These are phyloP conservation scores for Brachionus manjavacas DNA, from an alignment of 1,140 invertebrate species.

Conservation along the genomic window DNA sequence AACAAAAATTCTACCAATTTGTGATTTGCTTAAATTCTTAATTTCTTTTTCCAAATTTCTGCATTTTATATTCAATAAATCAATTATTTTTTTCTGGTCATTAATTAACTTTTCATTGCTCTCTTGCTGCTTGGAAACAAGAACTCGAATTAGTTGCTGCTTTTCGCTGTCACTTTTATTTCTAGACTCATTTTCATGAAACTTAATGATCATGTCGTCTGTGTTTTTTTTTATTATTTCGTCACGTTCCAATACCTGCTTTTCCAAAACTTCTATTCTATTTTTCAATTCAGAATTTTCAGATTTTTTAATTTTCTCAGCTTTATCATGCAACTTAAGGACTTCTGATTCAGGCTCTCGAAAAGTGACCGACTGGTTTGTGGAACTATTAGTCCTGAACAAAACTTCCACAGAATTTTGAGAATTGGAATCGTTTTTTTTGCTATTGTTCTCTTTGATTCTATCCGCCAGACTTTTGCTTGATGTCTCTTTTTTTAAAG, in stretches of 20 bases:
- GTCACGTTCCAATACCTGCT: not conserved
- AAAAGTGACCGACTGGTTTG: constrained; percentile 27
- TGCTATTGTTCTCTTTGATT: not conserved
- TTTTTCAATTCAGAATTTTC: not conserved
- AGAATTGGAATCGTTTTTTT: not conserved
- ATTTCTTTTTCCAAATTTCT: constrained; percentile 19
- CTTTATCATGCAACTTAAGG: not conserved
- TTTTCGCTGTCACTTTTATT: not conserved
- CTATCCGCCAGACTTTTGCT: not conserved
- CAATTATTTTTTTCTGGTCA: constrained; percentile 22
- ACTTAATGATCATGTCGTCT: not conserved
- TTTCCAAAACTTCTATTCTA: not conserved
- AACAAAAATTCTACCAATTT: not conserved
- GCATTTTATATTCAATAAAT: not conserved
- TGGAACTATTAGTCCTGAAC: not conserved
- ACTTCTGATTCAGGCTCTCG: constrained; percentile 17
- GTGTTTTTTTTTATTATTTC: constrained; percentile 3
- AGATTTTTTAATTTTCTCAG: not conserved
- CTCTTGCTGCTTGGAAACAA: constrained; percentile 34
- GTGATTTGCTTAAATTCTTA: not conserved
- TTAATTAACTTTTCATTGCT: constrained; percentile 40
- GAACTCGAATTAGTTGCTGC: not conserved
- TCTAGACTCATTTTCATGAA: constrained; percentile 2
- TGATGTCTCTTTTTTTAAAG: not conserved
- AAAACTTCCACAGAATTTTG: not conserved